Percentiles rank a stretch among this genome's conserved stretches.
Conservation (phyloP, 2,888 invertebrate genomes). For the Erebia ligea region DNA sequence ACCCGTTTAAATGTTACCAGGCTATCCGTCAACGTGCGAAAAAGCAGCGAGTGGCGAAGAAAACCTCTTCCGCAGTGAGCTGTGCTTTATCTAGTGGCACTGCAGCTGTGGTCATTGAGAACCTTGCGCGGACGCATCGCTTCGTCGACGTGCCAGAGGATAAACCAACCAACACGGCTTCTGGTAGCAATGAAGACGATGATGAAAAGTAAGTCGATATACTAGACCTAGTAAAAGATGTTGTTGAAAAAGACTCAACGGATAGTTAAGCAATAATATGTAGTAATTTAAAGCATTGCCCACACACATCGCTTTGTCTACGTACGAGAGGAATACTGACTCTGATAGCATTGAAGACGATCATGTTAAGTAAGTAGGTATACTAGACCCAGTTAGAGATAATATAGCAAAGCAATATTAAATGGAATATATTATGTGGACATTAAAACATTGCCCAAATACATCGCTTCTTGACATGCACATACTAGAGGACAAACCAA, state of each 20-base stretch:
- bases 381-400: too few relatives aligned
- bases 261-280: slow-evolving; percentile 46
- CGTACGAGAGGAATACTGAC: slow-evolving; percentile 85
- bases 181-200: slow-evolving; percentile 94
- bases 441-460: too few relatives aligned
- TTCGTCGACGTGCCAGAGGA: slow-evolving; percentile 90
- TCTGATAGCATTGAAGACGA: neutral
- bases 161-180: slow-evolving; percentile 92
- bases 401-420: too few relatives aligned
- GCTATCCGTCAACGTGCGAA: slow-evolving; percentile 92
- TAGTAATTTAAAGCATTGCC: slow-evolving; percentile 94
- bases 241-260: neutral
- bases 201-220: slow-evolving; percentile 75
- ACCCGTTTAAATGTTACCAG: slow-evolving; percentile 73
- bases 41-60: slow-evolving; percentile 90
- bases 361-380: too few relatives aligned
- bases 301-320: slow-evolving; percentile 90
- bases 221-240: neutral
- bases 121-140: slow-evolving; percentile 90
- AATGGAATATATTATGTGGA: too few relatives aligned
- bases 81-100: slow-evolving; percentile 89
- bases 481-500: too few relatives aligned
- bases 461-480: too few relatives aligned
- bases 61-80: slow-evolving; percentile 72
- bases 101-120: slow-evolving; percentile 94